Base-by-base conservation (phyloP, 2,888 invertebrate species). In the Proisotoma minuta region DNA sequence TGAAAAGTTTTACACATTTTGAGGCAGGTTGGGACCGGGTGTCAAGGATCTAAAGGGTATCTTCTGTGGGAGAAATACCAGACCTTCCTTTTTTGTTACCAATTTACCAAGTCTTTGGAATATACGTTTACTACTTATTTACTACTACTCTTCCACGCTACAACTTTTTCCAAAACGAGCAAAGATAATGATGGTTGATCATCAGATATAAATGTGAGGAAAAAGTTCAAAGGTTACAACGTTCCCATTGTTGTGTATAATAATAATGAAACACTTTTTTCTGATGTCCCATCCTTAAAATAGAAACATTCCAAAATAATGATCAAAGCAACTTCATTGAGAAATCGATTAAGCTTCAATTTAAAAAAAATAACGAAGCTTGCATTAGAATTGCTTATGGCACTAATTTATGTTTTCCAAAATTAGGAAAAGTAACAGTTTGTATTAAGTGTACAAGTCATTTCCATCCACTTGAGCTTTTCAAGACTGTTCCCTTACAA, bases 11-110 rank as follows among this genome's bases (percentile, higher is more conserved):
- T 43, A 43, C 43, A 43, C 10, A 43, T 43, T 34, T 43, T 43
- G 43, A 43, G 18, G 43, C 43, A 43, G 43, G 43, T 43, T 43
- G 43, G 5, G 18, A 15, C 5, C 18, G 43, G 27, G 56, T 56
- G 56, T 56, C 43, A 56, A 56, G 43, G 56, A 26, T 56, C 56
- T 56, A 26, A n/a, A 26, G 24, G 22, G 47, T 56, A 56, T 23
- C 43, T 27, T 26, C 24, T 56, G 24, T 22, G 50, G 57, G 53
- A 58, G 52, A 43, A 43, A 18, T 18, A 43, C 20, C 18, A 10
- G 8, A 12, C 20, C 43, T 12, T 15, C 43, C 43, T 5, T 5
- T 20, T 43, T 15, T 5, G 10, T n/a, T 5, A 43, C 34, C 15
- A 20, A 43, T 43, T n/a, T n/a, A n/a, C n/a, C n/a, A n/a, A 34